Conservation (phyloP, 2,113 vertebrate genomes). For the Myrmophylax atrothorax region DNA sequence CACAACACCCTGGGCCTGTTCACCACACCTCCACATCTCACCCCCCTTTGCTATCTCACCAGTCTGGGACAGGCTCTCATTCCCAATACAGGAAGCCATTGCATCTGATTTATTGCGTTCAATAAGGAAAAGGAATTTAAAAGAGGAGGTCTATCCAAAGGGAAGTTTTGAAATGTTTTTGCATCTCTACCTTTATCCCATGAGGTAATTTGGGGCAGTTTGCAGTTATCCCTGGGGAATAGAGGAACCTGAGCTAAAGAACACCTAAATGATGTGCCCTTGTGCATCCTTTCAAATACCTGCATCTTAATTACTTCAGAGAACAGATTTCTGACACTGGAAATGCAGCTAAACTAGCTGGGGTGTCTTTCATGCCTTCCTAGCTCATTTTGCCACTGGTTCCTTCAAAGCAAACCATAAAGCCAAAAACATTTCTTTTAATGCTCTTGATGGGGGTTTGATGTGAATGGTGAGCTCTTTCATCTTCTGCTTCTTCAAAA, state of each 20-base stretch:
- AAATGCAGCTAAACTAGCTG: background rate
- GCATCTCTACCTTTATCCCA: background rate
- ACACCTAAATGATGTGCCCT: background rate
- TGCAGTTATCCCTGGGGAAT: background rate
- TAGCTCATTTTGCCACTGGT: background rate
- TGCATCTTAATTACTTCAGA: constrained; percentile 7
- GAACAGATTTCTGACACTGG: background rate
- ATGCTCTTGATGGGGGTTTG: background rate
- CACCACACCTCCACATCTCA: background rate
- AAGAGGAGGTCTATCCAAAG: background rate
- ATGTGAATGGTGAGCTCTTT: constrained; percentile 34
- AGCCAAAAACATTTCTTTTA: background rate
- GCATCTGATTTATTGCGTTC: background rate
- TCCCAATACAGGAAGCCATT: background rate
- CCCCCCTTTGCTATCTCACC: background rate
- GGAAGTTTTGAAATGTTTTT: background rate
- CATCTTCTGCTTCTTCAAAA: constrained; percentile 13
- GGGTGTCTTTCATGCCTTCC: background rate
- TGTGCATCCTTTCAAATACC: background rate
- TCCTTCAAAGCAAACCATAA: constrained; percentile 43
- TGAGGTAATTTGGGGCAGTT: background rate
- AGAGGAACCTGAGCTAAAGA: background rate
- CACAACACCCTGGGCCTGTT: background rate
- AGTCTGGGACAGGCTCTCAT: background rate
- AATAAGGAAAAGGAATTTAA: background rate